A percentile compares a stretch with the other conserved stretches of the same genome.
These are phyloP conservation scores for Stomatorhinus ivindoensis DNA, from an alignment of 2,113 vertebrate genomes.

Conservation along the genomic window DNA sequence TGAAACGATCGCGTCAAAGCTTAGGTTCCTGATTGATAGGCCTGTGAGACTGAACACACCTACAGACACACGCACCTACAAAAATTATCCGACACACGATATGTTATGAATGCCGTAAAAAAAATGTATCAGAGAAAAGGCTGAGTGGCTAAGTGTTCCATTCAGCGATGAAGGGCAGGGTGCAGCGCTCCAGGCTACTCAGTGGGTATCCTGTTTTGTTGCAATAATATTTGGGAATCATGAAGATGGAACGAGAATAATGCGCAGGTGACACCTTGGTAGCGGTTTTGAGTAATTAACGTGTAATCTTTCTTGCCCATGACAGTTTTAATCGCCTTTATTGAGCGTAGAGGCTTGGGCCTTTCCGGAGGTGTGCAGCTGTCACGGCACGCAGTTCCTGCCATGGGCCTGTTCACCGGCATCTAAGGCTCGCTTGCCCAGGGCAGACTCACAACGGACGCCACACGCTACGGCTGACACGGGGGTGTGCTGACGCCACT, in stretches of 20 bases:
- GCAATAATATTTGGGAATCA: conserved; percentile 49
- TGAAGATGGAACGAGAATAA: conserved; percentile 43
- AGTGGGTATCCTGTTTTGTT: conserved; percentile 50
- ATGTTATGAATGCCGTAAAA: conserved; percentile 9
- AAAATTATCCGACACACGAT: conserved; percentile 1
- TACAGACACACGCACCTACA: background rate
- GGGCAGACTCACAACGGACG: background rate
- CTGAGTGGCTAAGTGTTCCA: conserved; percentile 33
- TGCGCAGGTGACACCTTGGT: conserved; percentile 28
- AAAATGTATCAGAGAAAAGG: conserved; percentile 8
- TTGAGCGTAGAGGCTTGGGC: conserved; percentile 20
- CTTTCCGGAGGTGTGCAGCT: conserved; percentile 31
- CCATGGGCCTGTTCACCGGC: conserved; percentile 21
- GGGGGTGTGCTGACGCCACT: background rate
- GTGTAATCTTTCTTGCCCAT: conserved; percentile 41
- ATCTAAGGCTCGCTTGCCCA: background rate
- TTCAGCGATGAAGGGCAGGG: conserved; percentile 43
- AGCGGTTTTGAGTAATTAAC: conserved; percentile 44
- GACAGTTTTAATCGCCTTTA: conserved; percentile 30
- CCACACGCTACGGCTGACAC: background rate
- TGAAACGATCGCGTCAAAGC: background rate
- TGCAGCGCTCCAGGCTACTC: conserved; percentile 44
- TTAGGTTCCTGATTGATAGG: background rate
- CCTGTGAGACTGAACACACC: background rate
- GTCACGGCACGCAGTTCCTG: background rate